A percentile compares a stretch with the other conserved stretches of the same genome.
Conservation (phyloP, 2,888 invertebrate genomes). For the Oxytorus armatus region DNA sequence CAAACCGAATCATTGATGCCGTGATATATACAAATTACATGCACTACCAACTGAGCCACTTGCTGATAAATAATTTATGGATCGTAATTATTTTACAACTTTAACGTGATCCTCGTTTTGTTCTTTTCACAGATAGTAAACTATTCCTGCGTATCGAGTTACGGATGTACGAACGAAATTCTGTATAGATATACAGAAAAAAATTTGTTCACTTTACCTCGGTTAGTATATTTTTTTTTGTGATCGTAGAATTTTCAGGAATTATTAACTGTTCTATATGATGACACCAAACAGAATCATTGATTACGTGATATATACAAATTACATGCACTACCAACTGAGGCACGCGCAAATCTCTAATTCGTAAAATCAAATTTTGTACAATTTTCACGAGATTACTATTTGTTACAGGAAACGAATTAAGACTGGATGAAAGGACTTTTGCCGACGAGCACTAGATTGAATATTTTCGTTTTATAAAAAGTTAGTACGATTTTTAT, state of each 20-base stretch:
- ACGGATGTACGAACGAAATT: too few relatives aligned
- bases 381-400: neutral
- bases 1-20: constrained; percentile 61
- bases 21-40: constrained; percentile 63
- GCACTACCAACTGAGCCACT: constrained; percentile 61
- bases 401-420: constrained; percentile 27
- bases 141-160: too few relatives aligned
- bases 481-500: neutral
- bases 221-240: too few relatives aligned
- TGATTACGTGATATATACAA: constrained; percentile 50
- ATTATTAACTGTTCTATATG: constrained; percentile 32
- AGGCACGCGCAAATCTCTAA: constrained; percentile 1
- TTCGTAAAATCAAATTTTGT: neutral
- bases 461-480: too few relatives aligned
- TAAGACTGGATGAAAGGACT: too few relatives aligned
- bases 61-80: neutral
- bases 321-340: constrained; percentile 66
- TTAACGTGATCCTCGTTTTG: neutral
- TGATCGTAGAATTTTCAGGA: constrained; percentile 18
- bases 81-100: neutral
- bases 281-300: constrained; percentile 53
- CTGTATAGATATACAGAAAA: too few relatives aligned
- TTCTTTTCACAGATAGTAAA: constrained; percentile 21
- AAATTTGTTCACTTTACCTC: too few relatives aligned
- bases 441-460: too few relatives aligned